Base-by-base conservation (phyloP, 2,113 vertebrate genomes). In the Eclectus roratus region DNA sequence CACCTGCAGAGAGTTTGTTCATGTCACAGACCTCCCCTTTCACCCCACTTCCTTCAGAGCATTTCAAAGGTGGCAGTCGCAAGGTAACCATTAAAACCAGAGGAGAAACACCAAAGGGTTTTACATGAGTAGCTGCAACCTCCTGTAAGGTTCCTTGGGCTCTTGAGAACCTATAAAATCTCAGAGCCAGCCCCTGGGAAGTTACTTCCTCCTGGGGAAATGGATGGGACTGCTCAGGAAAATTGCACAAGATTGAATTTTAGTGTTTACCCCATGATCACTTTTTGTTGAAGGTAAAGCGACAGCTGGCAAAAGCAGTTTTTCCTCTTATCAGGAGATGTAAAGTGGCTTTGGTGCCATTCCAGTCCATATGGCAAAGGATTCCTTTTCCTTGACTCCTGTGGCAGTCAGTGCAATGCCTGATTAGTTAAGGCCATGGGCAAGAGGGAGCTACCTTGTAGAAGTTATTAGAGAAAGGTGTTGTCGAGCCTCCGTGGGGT, bases 391-490 rank as follows among this genome's bases (percentile, higher is more conserved):
- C 65, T 64, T 68, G 76, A 55, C 76, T 94, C 82, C 61, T 3
- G 8, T 80, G 85, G 68, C 76, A 89, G 50, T 80, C 69, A 21
- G 64, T 85, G 81, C 79, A 31, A n/a, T 11, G 49, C 81, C 82
- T 89, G 89, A 77, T 94, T 50, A 83, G 85, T 80, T 85, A 87
- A 80, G 79, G 80, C 94, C 77, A 88, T 71, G 83, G 92, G 84
- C 72, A 66, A 85, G 84, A 90, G 80, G 91, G 76, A 92, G 33
- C 63, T 92, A 50, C 85, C 50, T 95, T 91, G 72, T 94, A 94
- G 88, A 89, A 93, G 80, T 89, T 93, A 72, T 73, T 85, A 91
- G 83, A 97, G 53, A 55, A 91, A 79, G 93, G 90, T 74, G 81
- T 91, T 93, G 80, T 88, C 16, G 64, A 92, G 68, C 72, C 93